These are phyloP conservation scores for Cuculus canorus DNA, from an alignment of 2,797 vertebrate species.

Conservation along the genomic window DNA sequence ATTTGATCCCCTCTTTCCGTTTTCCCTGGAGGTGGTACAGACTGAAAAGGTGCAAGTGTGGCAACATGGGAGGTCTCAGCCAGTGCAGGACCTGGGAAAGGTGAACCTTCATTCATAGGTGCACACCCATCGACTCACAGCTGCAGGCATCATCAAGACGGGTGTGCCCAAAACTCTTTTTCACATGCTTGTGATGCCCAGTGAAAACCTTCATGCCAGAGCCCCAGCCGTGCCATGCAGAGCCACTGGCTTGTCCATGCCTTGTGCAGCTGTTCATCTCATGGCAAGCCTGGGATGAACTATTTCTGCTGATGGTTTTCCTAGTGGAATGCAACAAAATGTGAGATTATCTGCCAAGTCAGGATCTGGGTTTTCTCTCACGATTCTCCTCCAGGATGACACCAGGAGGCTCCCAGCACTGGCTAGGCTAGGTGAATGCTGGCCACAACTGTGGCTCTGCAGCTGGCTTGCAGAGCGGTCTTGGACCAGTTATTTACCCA, in stretches of 20 bases:
- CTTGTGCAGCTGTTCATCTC: accelerated
- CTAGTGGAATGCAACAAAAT: background rate
- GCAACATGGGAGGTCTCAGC: background rate
- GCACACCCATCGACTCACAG: background rate
- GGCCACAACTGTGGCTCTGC: background rate
- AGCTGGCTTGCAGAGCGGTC: background rate
- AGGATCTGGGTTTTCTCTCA: background rate
- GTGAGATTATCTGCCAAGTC: background rate
- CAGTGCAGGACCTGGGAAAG: background rate
- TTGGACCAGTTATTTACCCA: background rate
- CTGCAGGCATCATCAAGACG: background rate
- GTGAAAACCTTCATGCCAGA: background rate
- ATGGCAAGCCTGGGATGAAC: background rate
- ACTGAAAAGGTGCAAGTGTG: background rate
- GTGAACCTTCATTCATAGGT: background rate
- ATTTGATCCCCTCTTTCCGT: background rate
- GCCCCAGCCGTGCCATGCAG: background rate
- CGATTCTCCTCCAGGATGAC: accelerated
- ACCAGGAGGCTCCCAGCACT: accelerated
- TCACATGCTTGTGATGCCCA: background rate
- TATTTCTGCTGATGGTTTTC: background rate
- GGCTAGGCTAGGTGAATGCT: background rate
- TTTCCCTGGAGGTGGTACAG: background rate
- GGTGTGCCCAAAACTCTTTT: background rate
- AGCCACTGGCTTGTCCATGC: background rate